phyloP scores from a whole-genome alignment of 2,888 invertebrate species.

The Masnerella sp. region DNA sequence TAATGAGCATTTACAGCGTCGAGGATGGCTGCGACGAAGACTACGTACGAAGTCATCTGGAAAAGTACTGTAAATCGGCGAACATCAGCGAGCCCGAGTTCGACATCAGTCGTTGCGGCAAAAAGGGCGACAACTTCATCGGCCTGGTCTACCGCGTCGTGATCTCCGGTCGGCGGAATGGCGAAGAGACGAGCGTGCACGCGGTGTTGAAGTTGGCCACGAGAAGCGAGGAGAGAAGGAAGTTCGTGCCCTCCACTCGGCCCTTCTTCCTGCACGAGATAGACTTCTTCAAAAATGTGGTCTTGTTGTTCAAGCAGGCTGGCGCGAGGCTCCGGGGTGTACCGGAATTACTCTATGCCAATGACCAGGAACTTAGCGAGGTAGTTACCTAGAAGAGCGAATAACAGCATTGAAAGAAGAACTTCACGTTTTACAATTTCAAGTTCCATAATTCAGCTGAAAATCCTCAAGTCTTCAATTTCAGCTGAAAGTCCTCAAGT shows the following conservation, averaged over 20 bases:
- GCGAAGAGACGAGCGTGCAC: slow-evolving; percentile 22
- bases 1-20: slow-evolving; percentile 39
- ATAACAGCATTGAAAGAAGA: too few relatives aligned
- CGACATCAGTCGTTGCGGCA: slow-evolving; percentile 21
- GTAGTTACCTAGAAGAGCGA: too few relatives aligned
- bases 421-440: too few relatives aligned
- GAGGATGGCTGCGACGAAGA: slow-evolving; percentile 28
- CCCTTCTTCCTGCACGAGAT: slow-evolving; percentile 60
- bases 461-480: too few relatives aligned
- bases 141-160: slow-evolving; percentile 53
- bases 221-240: slow-evolving; percentile 17
- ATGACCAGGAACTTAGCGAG: slow-evolving; percentile 35
- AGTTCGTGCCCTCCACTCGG: not conserved
- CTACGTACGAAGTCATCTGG: slow-evolving; percentile 35
- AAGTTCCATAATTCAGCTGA: too few relatives aligned
- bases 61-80: slow-evolving; percentile 37
- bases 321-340: slow-evolving; percentile 13
- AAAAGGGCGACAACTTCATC: slow-evolving; percentile 62
- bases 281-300: slow-evolving; percentile 50
- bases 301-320: slow-evolving; percentile 51
- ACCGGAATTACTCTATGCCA: slow-evolving; percentile 41
- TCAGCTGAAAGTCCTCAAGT: too few relatives aligned
- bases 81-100: slow-evolving; percentile 39
- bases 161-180: slow-evolving; percentile 51
- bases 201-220: slow-evolving; percentile 44